Evolutionary conservation across 2,888 invertebrate genomes (phyloP).

Genomic region (Nomada ruficornis): DNA sequence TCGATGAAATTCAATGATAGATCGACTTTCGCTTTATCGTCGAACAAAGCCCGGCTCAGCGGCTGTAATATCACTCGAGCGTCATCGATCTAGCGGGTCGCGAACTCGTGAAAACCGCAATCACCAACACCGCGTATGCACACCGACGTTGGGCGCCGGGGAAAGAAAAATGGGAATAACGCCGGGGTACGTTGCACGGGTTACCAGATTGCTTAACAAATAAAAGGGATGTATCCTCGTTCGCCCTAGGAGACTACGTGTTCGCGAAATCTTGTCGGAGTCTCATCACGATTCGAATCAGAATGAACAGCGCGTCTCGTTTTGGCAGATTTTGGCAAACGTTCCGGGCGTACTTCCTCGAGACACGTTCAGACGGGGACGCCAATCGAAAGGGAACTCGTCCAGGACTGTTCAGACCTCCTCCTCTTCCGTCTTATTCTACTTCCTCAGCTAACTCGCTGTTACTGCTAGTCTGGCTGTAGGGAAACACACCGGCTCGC

Average conservation of each 20-base stretch:
- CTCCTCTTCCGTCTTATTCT: background rate
- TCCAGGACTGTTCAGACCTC: constrained; percentile 13
- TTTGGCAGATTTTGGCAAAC: background rate
- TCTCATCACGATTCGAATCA: background rate
- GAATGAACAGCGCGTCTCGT: background rate
- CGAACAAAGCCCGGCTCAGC: background rate
- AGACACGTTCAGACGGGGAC: constrained; percentile 3
- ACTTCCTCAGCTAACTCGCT: constrained; percentile 1
- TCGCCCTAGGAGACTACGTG: background rate
- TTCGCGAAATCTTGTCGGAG: background rate
- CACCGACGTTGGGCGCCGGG: background rate
- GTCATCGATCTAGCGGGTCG: constrained; percentile 31
- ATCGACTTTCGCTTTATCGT: constrained; percentile 18
- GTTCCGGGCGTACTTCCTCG: background rate
- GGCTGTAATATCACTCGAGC: constrained; percentile 36
- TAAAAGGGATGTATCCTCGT: background rate
- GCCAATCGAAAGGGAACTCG: constrained; percentile 23
- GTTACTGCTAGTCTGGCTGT: constrained; percentile 1
- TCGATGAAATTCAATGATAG: constrained; percentile 4
- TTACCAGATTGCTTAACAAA: background rate
- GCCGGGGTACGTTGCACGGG: background rate
- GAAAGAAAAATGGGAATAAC: background rate
- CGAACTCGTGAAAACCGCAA: constrained; percentile 20
- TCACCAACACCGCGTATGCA: background rate
- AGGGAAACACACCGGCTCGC: constrained; percentile 51